phyloP scores from a whole-genome alignment of 2,113 vertebrate species.

The Xiphorhynchus elegans region DNA sequence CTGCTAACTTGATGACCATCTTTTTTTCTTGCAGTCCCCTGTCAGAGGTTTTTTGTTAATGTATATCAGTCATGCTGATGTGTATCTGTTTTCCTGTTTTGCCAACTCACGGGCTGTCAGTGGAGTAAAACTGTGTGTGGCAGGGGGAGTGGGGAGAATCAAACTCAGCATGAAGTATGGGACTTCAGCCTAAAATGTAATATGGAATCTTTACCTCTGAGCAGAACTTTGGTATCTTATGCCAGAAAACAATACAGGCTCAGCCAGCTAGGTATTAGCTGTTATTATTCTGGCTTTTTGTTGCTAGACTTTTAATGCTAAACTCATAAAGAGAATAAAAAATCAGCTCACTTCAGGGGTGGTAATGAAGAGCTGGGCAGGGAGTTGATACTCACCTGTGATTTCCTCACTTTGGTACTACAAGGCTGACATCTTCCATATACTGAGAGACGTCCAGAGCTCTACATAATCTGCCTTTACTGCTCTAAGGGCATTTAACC shows the following conservation, averaged over 20 bases:
- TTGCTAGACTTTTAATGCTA: neutral
- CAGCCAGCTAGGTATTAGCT: neutral
- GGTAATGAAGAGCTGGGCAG: neutral
- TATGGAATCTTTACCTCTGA: conserved; percentile 36
- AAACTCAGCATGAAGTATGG: conserved; percentile 2
- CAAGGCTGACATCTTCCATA: neutral
- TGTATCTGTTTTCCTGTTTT: neutral
- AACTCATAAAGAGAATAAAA: neutral
- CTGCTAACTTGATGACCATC: neutral
- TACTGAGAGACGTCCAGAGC: neutral
- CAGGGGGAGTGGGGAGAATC: neutral
- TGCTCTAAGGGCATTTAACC: neutral
- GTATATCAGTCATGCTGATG: neutral
- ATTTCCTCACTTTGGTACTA: neutral
- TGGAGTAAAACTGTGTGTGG: neutral
- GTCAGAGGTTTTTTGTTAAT: conserved; percentile 31
- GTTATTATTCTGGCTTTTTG: conserved; percentile 12
- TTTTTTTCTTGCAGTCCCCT: neutral
- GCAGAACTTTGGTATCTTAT: neutral
- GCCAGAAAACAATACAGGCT: conserved; percentile 2
- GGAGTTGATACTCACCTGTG: neutral
- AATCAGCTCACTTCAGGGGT: neutral
- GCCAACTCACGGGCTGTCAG: neutral
- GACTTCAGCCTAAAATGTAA: conserved; percentile 34
- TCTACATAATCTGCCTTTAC: neutral